Conservation (phyloP, 2,888 invertebrate genomes). For the Acleris literana region DNA sequence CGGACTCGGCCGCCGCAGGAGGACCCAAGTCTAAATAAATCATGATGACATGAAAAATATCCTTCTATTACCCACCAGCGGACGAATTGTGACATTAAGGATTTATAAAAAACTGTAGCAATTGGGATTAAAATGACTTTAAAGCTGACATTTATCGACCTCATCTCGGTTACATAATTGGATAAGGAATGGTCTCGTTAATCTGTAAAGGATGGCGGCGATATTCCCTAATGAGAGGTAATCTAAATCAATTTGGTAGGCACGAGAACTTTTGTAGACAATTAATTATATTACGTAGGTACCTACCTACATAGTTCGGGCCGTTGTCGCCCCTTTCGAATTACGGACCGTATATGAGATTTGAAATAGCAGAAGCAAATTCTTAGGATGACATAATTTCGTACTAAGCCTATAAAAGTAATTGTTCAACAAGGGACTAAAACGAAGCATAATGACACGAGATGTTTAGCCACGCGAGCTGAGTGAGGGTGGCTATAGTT, state of each 20-base stretch:
- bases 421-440: too few relatives aligned
- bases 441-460: too few relatives aligned
- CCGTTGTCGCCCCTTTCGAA: constrained; percentile 6
- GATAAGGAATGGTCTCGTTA: constrained; percentile 26
- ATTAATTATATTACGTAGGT: constrained; percentile 25
- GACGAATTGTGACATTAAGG: constrained; percentile 21
- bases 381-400: too few relatives aligned
- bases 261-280: constrained; percentile 31
- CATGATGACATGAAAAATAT: constrained; percentile 26
- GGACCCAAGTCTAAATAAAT: constrained; percentile 15
- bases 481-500: too few relatives aligned
- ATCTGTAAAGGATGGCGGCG: constrained; percentile 26
- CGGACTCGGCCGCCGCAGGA: constrained; percentile 6
- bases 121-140: constrained; percentile 10
- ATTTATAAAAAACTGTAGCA: constrained; percentile 13
- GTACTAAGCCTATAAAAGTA: too few relatives aligned
- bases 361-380: neutral
- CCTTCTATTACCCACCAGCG: neutral
- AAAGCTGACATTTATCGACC: constrained; percentile 7
- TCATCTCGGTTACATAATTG: constrained; percentile 11
- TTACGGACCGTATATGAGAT: neutral
- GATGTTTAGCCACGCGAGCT: too few relatives aligned
- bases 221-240: constrained; percentile 34
- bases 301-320: neutral
- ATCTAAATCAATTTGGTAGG: constrained; percentile 30